Base-by-base conservation (phyloP, 2,797 vertebrate genomes). In the Acrocephalus scirpaceus region DNA sequence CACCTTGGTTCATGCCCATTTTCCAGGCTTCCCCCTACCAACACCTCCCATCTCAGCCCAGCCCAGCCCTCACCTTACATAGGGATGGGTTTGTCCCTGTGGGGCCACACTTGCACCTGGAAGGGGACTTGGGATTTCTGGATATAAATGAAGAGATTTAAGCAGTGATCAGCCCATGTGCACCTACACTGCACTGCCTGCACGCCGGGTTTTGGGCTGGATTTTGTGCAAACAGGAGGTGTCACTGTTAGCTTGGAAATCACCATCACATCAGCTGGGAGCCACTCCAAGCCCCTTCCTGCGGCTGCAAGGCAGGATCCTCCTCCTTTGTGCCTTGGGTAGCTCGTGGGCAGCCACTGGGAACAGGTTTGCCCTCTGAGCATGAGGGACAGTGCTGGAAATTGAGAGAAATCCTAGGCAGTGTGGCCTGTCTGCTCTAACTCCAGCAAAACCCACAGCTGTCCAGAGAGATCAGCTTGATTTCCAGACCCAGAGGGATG, bases 171-270 rank as follows among this genome's bases (percentile, higher is more conserved):
- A 73, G 64, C 60, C 20, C 30, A 0, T 1, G 23, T 12, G 79
- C 10, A 11, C 6, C 45, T 13, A 67, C 7, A 3, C 61, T 34
- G 57, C 34, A 10, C 47, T 36, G 80, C 56, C 44, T 16, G 18
- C 51, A 25, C 2, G 9, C 36, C 2, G 7, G 22, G 20, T 16
- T 73, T 6, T 2, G 48, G 53, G 70, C 56, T 44, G 93, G 30
- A 12, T 36, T 54, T 10, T 29, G 44, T 81, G 90, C 72, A 0
- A 69, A 91, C 96, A 76, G 90, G 44, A 96, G 96, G 83, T 95
- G 97, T 82, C 93, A 92, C 90, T 97, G 78, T 95, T 54, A 57
- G 75, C 91, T 19, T 53, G 34, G 66, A 71, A 95, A 95, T 89
- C 75, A 9, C 40, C 51, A n/a, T 7, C 69, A 11, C 16, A 56